Evolutionary conservation across 2,888 invertebrate genomes (phyloP).

Genomic region (Nipponacmea schrenckii): DNA sequence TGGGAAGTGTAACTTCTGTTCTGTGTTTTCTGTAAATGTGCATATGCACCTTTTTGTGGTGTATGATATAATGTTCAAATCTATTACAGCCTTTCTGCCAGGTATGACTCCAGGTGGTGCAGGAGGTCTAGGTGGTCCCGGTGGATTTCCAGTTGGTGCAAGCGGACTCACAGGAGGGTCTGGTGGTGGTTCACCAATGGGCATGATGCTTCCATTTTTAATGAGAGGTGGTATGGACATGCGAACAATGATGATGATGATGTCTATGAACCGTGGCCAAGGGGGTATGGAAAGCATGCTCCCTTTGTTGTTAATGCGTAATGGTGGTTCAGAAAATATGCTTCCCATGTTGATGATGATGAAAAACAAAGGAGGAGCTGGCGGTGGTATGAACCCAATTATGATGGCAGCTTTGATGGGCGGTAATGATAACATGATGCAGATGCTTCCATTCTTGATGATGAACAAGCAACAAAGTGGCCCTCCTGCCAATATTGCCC

Average conservation of each 20-base stretch:
- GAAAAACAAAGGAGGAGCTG: background rate
- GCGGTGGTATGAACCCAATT: background rate
- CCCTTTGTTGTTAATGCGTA: background rate
- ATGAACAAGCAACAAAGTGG: background rate
- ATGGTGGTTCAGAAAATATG: background rate
- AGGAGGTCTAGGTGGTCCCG: too few relatives aligned
- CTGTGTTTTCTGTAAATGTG: too few relatives aligned
- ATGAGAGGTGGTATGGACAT: background rate
- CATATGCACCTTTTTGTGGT: too few relatives aligned
- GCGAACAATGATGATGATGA: background rate
- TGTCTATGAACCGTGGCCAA: background rate
- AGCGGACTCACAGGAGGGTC: too few relatives aligned
- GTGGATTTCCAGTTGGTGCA: too few relatives aligned
- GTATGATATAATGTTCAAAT: too few relatives aligned
- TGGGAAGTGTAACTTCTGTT: too few relatives aligned
- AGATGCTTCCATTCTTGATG: background rate
- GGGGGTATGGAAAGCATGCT: background rate
- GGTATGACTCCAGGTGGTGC: too few relatives aligned
- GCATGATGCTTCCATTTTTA: too few relatives aligned
- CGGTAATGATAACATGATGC: background rate
- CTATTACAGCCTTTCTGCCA: too few relatives aligned
- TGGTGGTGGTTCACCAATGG: too few relatives aligned
- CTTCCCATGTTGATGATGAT: background rate
- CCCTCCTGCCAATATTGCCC: background rate
- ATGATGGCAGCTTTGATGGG: background rate